A percentile compares a stretch with the other conserved stretches of the same genome.
These are phyloP conservation scores for Tillus elongatus DNA, from an alignment of 2,888 invertebrate species.

Conservation along the genomic window DNA sequence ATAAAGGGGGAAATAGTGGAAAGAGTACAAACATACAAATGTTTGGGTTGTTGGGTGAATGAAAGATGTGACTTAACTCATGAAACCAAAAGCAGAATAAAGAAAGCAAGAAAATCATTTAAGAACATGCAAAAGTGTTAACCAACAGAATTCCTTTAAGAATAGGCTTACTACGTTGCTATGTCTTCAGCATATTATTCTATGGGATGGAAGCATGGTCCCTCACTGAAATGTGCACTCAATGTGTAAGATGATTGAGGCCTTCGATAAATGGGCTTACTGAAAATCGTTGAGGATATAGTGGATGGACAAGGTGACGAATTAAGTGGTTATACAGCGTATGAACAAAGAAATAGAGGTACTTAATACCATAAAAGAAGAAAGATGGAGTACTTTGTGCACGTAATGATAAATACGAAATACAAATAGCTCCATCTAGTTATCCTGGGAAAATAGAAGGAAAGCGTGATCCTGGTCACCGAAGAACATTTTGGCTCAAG, in stretches of 20 bases:
- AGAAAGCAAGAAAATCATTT: not conserved
- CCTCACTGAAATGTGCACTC: too few species aligned
- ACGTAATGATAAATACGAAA: not conserved
- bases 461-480: too few species aligned
- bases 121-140: slow-evolving; percentile 3
- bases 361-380: not conserved
- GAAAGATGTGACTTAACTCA: not conserved
- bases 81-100: not conserved
- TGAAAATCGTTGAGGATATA: not conserved
- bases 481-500: slow-evolving; percentile 1
- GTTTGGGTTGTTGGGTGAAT: slow-evolving; percentile 4
- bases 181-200: slow-evolving; percentile 3
- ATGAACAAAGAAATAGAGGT: not conserved
- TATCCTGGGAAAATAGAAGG: not conserved
- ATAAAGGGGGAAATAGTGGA: slow-evolving; percentile 1
- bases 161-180: slow-evolving; percentile 2
- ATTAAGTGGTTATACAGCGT: not conserved
- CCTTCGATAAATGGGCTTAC: too few species aligned
- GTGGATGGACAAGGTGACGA: slow-evolving; percentile 4
- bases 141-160: slow-evolving; percentile 3
- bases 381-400: slow-evolving; percentile 1
- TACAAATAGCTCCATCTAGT: not conserved
- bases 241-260: too few species aligned
- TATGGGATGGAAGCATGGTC: slow-evolving; percentile 2
- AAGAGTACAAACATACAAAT: slow-evolving; percentile 2